Percentiles rank a stretch among this genome's conserved stretches.
Evolutionary conservation across 2,113 vertebrate species (phyloP).

Genomic region (Equus przewalskii): DNA sequence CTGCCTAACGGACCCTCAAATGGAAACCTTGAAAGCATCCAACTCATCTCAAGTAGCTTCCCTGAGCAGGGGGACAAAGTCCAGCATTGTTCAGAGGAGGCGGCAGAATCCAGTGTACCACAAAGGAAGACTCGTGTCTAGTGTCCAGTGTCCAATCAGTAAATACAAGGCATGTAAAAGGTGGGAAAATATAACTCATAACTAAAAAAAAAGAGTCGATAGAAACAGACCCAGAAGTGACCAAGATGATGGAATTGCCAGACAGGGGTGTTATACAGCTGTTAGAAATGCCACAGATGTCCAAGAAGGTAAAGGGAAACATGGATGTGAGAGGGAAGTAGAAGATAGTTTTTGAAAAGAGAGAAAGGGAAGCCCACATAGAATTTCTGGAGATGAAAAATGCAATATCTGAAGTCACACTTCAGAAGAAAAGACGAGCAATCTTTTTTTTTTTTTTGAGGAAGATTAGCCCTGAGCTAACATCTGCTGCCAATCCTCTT

Average conservation of each 20-base stretch:
- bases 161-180: background rate
- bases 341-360: background rate
- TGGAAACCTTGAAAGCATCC: background rate
- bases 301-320: background rate
- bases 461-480: no score
- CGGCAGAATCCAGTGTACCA: background rate
- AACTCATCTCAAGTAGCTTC: background rate
- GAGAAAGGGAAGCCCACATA: background rate
- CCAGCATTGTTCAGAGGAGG: background rate
- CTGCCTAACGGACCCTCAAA: background rate
- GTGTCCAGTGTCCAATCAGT: background rate
- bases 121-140: background rate
- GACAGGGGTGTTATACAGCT: background rate
- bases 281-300: background rate
- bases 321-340: background rate
- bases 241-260: background rate
- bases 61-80: background rate
- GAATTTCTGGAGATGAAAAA: conserved; percentile 47
- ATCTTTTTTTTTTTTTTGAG: background rate
- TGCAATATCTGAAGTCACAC: background rate
- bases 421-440: background rate
- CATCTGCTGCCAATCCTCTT: no score
- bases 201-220: background rate
- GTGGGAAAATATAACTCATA: background rate
- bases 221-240: background rate